Base-by-base conservation (phyloP, 2,113 vertebrate species). In the Dinomys branickii region DNA sequence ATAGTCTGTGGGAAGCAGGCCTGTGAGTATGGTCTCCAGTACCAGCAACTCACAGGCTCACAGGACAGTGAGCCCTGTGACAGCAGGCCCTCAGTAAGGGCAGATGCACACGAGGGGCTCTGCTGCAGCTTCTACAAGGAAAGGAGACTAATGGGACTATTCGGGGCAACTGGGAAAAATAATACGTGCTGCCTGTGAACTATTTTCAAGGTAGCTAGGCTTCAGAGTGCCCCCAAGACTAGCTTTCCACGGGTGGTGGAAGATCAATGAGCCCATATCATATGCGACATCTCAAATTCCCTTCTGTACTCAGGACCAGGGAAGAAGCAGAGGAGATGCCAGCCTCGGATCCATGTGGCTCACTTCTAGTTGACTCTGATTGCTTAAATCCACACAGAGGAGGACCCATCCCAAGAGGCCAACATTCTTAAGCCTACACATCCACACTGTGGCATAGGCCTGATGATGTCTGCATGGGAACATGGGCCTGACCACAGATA, bases 11-110 rank as follows among this genome's bases (percentile, higher is more conserved):
- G 41, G 35, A 44, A 63, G 73, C 26, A 58, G 35, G 14, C 24
- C 19, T 6, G 16, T 47, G 77, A 28, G 35, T 8, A n/a, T 14
- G 71, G 67, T 14, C 19, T 77, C 7, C 28, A 65, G 41, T 11
- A 41, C 26, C 73, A 56, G 10, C 69, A 65, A 63, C 14, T 16
- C 11, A 17, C 16, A n/a, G 41, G 41, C 81, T 80, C 56, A 8
- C 1, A 41, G 33, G 5, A 85, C 50, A 38, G n/a, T 4, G 28
- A 65, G 8, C 35, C 33, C 6, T 28, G 4, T 0, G 2, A 5
- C 10, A n/a, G 9, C 16, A 56, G 26, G 54, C 12, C 20, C 41
- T 52, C 5, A 47, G 75, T 19, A 67, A 3, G 22, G 52, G 30
- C 24, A 56, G 14, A n/a, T 10, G 0, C 7, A 22, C 58, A 17